Percentiles rank a stretch among this genome's conserved stretches.
phyloP scores from a whole-genome alignment of 2,888 invertebrate genomes.

The Cheilosia vernalis region DNA sequence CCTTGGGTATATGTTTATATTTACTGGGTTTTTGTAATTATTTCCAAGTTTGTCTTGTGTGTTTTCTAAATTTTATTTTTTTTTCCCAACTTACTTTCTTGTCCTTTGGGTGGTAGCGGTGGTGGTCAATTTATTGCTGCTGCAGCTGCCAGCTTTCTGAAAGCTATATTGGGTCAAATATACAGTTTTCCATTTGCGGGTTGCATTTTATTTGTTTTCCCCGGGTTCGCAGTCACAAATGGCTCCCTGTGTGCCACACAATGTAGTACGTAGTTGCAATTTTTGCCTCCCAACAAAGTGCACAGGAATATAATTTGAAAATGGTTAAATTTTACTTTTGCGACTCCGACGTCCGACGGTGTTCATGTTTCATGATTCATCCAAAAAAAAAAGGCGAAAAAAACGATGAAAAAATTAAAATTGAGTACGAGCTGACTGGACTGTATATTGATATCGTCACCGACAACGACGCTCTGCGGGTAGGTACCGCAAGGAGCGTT shows the following conservation, averaged over 20 bases:
- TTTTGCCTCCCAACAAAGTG: neutral
- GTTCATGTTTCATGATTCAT: neutral
- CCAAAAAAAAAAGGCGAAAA: neutral
- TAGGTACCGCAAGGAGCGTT: neutral
- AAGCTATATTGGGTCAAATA: conserved; percentile 30
- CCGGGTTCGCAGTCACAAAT: conserved; percentile 26
- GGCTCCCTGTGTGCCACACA: conserved; percentile 9
- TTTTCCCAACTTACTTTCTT: conserved; percentile 4
- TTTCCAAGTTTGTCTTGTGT: conserved; percentile 43
- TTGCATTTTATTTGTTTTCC: conserved; percentile 43
- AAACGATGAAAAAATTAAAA: conserved; percentile 1
- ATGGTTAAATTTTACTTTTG: conserved; percentile 1
- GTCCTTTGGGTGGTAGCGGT: conserved; percentile 5
- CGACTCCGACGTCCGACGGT: neutral
- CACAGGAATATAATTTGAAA: conserved; percentile 31
- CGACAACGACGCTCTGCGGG: neutral
- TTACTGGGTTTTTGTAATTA: conserved; percentile 41
- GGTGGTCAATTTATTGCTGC: conserved; percentile 49
- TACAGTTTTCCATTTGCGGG: conserved; percentile 35
- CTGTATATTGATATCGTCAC: neutral
- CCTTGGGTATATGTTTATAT: conserved; percentile 41
- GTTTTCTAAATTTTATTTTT: conserved; percentile 26
- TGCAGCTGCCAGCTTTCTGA: conserved; percentile 39
- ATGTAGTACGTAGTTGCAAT: conserved; percentile 1
- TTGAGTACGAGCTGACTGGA: conserved; percentile 10